Conservation (phyloP, 2,113 vertebrate species). For the Chloropsis cyanopogon region DNA sequence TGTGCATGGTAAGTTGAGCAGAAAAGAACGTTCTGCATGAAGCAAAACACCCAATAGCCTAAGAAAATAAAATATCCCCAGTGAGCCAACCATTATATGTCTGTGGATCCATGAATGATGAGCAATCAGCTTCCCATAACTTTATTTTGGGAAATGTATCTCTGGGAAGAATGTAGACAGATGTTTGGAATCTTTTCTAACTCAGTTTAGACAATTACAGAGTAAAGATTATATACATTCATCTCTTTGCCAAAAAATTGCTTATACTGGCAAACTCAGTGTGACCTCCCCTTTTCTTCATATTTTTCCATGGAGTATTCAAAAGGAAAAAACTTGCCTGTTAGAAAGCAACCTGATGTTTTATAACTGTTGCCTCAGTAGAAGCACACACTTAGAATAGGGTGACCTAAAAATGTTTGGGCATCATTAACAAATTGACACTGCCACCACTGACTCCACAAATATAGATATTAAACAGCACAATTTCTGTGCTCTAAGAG, state of each 20-base stretch:
- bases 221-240: conserved; percentile 1
- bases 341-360: not conserved
- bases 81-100: not conserved
- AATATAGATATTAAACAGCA: not conserved
- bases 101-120: not conserved
- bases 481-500: not conserved
- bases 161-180: conserved; percentile 16
- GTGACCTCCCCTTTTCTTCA: not conserved
- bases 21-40: not conserved
- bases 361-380: not conserved
- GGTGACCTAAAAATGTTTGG: not conserved
- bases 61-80: conserved; percentile 22
- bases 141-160: conserved; percentile 13
- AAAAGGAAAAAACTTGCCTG: not conserved
- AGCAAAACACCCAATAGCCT: not conserved
- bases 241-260: conserved; percentile 3
- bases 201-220: not conserved
- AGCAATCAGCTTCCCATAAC: not conserved
- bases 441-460: not conserved
- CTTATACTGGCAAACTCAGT: not conserved
- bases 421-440: not conserved
- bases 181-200: conserved; percentile 3
- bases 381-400: not conserved
- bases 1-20: not conserved
- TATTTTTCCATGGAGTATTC: not conserved